Conservation (phyloP, 2,888 invertebrate genomes). For the Xestia ashworthii region DNA sequence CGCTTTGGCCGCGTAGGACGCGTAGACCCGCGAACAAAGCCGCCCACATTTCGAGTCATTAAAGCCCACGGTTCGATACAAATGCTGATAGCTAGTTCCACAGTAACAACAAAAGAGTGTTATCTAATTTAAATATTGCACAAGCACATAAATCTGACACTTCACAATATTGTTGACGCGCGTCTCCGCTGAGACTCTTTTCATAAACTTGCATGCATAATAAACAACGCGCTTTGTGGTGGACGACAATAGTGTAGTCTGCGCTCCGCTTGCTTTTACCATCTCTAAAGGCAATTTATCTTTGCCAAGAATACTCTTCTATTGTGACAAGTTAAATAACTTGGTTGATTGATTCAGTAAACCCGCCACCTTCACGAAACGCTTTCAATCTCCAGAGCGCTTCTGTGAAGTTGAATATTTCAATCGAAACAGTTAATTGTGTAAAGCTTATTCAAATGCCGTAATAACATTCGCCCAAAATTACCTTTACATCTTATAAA, state of each 20-base stretch:
- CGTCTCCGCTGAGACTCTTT: conserved; percentile 37
- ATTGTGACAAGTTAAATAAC: conserved; percentile 54
- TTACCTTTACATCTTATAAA: conserved; percentile 23
- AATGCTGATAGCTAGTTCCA: conserved; percentile 9
- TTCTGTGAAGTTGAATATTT: conserved; percentile 42
- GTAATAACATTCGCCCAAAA: conserved; percentile 19
- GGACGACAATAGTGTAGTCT: conserved; percentile 40
- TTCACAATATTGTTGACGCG: conserved; percentile 23
- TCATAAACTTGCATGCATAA: conserved; percentile 57
- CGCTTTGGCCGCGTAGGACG: conserved; percentile 18
- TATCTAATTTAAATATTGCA: conserved; percentile 37
- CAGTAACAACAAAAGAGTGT: conserved; percentile 22
- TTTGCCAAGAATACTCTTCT: conserved; percentile 34
- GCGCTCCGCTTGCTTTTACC: conserved; percentile 11
- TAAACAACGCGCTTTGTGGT: conserved; percentile 49
- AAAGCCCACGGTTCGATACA: conserved; percentile 39
- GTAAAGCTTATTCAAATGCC: conserved; percentile 41
- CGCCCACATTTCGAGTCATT: conserved; percentile 46
- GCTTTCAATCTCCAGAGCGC: conserved; percentile 32
- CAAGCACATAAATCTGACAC: conserved; percentile 24
- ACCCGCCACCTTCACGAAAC: conserved; percentile 15
- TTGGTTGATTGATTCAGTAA: conserved; percentile 46
- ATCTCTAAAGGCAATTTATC: conserved; percentile 43
- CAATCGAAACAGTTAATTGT: conserved; percentile 42
- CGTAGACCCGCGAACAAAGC: conserved; percentile 43